Percentiles rank a stretch among this genome's conserved stretches.
phyloP scores from a whole-genome alignment of 2,113 vertebrate genomes.

The Oryzias woworae region DNA sequence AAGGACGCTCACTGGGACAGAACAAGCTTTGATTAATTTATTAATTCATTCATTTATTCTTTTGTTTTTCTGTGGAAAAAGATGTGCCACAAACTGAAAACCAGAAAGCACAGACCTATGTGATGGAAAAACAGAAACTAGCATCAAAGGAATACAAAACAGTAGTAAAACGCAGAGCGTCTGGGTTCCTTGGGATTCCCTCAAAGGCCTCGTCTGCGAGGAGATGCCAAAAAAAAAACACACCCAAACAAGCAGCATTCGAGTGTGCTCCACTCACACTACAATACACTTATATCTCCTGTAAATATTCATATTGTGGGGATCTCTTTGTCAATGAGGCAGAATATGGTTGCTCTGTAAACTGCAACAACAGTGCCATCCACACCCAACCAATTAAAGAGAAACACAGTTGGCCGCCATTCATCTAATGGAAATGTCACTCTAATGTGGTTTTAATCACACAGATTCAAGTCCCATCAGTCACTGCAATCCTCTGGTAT shows the following conservation, averaged over 20 bases:
- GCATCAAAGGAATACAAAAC: constrained; percentile 47
- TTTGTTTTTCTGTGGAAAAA: constrained; percentile 4
- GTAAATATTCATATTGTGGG: constrained; percentile 66
- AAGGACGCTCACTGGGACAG: too few species aligned
- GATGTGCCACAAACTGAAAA: constrained; percentile 9
- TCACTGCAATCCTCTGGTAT: constrained; percentile 48
- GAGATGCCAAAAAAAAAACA: constrained; percentile 29
- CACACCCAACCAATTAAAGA: constrained; percentile 36
- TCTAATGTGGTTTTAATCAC: constrained; percentile 64
- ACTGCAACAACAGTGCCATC: constrained; percentile 29
- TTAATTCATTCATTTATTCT: neutral
- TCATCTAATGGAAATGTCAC: constrained; percentile 43
- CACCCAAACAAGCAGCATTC: constrained; percentile 4
- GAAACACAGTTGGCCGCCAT: constrained; percentile 16
- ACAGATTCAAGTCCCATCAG: constrained; percentile 56
- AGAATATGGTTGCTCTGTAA: constrained; percentile 23
- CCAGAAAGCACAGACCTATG: constrained; percentile 29
- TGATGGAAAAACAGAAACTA: constrained; percentile 18
- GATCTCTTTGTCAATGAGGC: constrained; percentile 19
- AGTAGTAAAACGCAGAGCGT: constrained; percentile 28
- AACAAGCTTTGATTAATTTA: too few species aligned
- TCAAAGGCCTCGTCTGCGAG: constrained; percentile 48
- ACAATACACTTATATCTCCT: constrained; percentile 48
- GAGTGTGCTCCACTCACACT: constrained; percentile 12
- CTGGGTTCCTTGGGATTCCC: constrained; percentile 55